Conservation (phyloP, 2,113 vertebrate species). For the Labeo rohita region DNA sequence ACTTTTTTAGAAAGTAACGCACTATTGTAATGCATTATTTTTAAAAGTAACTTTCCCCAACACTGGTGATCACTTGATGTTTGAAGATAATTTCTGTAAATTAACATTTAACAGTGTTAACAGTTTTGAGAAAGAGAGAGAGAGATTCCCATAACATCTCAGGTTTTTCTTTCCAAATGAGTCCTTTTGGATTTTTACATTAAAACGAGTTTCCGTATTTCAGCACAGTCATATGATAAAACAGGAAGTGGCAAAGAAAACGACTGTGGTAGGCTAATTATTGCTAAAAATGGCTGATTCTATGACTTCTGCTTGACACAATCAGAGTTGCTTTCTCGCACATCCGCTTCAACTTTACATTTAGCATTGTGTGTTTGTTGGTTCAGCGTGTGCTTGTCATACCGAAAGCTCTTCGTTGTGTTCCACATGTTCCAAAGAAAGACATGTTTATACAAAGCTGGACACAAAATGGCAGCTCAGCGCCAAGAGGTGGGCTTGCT, state of each 20-base stretch:
- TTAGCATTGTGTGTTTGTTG: background rate
- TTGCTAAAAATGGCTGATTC: constrained; percentile 30
- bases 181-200: constrained; percentile 4
- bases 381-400: background rate
- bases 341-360: background rate
- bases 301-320: background rate
- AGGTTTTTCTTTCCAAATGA: background rate
- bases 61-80: too few relatives aligned
- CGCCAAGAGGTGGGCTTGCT: constrained; percentile 50
- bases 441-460: constrained; percentile 44
- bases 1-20: too few relatives aligned
- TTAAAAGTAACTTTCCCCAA: too few relatives aligned
- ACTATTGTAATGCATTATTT: too few relatives aligned
- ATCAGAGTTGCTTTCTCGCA: background rate
- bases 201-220: constrained; percentile 20
- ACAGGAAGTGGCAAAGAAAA: constrained; percentile 51
- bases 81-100: background rate
- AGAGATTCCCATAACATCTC: background rate
- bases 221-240: constrained; percentile 26
- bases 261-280: constrained; percentile 4
- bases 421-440: constrained; percentile 40
- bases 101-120: background rate
- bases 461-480: constrained; percentile 50
- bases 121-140: too few relatives aligned
- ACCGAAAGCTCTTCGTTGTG: background rate